Evolutionary conservation across 2,888 invertebrate genomes (phyloP), one percentile per base, ranked within the genome.

Genomic region (Aproaerema taeniolella): DNA sequence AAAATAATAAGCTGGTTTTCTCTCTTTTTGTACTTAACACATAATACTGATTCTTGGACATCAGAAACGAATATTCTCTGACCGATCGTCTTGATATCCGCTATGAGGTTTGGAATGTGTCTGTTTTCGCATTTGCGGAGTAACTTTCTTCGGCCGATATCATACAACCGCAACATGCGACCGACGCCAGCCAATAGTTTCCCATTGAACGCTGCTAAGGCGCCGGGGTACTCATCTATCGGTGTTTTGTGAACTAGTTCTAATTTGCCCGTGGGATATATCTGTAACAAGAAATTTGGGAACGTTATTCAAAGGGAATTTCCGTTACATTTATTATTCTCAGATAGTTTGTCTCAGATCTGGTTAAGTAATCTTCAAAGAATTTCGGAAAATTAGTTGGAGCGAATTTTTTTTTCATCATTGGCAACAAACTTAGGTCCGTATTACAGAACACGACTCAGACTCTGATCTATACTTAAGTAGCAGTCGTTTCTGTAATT

Each of bases 1-100:
- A 99, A 99, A 39, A 99, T 95, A 15, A 99, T 97, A 44, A 99
- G 87, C 64, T 99, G 98, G 77, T 99, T 99, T 74, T 99, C 99
- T 30, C 94, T 91, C 26, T 96, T 91, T 67, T 96, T 96, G 74
- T 99, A 99, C 26, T 97, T 91, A 0, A 99, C 91, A 76, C 97
- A 98, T 73, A 97, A 97, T 15, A 99, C 93, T 13, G 97, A 97
- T 74, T 99, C 99, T 76, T 98, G 97, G 0, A 98, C 94, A 71
- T 99, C 99, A 0, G 96, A 93, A 0, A 96, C 99, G 64, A 94
- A 96, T 48, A 99, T 95, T 42, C 99, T 90, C 64, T 97, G 95
- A 1, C 99, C 98, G 78, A 97, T 93, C 0, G 97, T 94, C 72
- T 97, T 95, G 49, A 99, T 95, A 53, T 95, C 95, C 0, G 95